These are phyloP conservation scores for Lipophrys pholis DNA, from an alignment of 2,113 vertebrate genomes.

Conservation along the genomic window DNA sequence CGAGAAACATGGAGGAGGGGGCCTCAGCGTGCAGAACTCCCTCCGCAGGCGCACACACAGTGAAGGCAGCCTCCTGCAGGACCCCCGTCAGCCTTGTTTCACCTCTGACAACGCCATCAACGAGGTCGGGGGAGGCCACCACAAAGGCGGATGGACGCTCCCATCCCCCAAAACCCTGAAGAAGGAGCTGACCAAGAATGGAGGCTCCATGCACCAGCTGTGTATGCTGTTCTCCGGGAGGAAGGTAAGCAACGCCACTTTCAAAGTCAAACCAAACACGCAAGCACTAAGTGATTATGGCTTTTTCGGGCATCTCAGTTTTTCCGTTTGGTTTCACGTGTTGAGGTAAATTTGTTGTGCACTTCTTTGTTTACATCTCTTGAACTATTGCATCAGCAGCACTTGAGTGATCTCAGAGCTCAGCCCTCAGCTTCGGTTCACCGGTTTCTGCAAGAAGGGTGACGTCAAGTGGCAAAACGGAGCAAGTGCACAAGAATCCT, in stretches of 20 bases:
- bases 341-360: too few relatives aligned
- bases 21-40: conserved; percentile 90
- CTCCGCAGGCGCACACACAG: conserved; percentile 95
- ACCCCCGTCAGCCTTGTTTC: conserved; percentile 89
- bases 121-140: conserved; percentile 76
- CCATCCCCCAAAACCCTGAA: conserved; percentile 93
- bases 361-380: background rate
- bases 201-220: conserved; percentile 95
- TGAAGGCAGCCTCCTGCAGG: conserved; percentile 95
- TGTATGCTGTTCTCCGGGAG: conserved; percentile 92
- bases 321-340: too few relatives aligned
- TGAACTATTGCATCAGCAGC: conserved; percentile 1
- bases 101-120: conserved; percentile 94
- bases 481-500: conserved; percentile 37
- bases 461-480: conserved; percentile 70
- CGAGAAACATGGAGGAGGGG: conserved; percentile 84
- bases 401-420: background rate
- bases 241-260: conserved; percentile 84
- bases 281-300: background rate
- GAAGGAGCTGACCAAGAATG: conserved; percentile 92
- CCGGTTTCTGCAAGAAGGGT: conserved; percentile 39
- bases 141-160: conserved; percentile 86
- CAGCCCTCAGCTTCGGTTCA: background rate
- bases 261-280: background rate
- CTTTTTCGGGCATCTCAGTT: too few relatives aligned